These are phyloP conservation scores for Pelecanus crispus DNA, from an alignment of 2,113 vertebrate species.

Conservation along the genomic window DNA sequence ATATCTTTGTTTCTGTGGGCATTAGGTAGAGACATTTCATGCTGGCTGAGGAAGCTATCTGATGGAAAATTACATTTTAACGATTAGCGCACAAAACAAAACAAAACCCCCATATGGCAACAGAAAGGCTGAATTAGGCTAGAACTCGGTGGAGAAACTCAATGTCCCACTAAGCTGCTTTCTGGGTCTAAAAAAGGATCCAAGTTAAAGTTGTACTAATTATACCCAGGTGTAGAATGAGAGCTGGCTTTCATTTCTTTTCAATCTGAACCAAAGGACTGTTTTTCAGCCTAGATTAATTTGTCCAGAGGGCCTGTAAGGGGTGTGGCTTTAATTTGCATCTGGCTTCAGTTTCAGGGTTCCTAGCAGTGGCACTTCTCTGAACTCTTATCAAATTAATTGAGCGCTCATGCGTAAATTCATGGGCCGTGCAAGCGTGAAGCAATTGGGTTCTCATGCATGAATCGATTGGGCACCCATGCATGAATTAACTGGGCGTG, in stretches of 20 bases:
- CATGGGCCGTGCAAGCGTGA: background rate
- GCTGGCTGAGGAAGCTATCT: background rate
- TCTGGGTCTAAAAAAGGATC: background rate
- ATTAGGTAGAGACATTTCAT: background rate
- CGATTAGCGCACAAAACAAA: background rate
- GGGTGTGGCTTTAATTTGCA: background rate
- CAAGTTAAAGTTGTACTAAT: background rate
- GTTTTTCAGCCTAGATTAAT: background rate
- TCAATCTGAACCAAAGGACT: background rate
- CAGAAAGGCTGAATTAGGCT: background rate
- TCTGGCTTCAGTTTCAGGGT: background rate
- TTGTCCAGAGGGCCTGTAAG: background rate
- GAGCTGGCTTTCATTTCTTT: background rate
- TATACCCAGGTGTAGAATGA: background rate
- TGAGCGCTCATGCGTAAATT: background rate
- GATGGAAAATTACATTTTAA: background rate
- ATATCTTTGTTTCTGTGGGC: background rate
- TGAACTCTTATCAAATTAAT: background rate
- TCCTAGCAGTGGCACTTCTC: background rate
- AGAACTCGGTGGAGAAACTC: background rate
- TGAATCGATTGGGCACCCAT: background rate
- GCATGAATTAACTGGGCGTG: background rate
- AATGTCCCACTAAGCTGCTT: background rate
- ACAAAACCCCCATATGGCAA: background rate
- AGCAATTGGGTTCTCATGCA: constrained; percentile 8